Conservation (phyloP, 2,113 vertebrate genomes). For the Opisthocomus hoazin region DNA sequence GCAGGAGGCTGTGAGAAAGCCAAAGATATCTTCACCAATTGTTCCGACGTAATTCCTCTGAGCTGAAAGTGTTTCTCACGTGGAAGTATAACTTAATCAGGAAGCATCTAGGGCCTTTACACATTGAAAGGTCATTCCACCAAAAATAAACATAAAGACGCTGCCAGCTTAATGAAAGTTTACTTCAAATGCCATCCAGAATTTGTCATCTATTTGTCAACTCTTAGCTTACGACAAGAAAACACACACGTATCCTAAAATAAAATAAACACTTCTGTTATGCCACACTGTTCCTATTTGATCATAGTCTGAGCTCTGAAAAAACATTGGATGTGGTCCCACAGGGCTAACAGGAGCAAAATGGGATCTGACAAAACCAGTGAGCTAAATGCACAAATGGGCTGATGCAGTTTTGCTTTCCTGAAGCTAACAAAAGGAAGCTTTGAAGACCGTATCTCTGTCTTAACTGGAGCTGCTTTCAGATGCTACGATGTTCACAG, state of each 20-base stretch:
- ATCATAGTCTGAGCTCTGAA: neutral
- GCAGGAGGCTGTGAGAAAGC: neutral
- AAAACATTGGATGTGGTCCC: neutral
- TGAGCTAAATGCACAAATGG: neutral
- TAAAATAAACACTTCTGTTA: neutral
- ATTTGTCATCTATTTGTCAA: slow-evolving; percentile 56
- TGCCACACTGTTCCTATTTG: neutral
- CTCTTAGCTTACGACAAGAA: neutral
- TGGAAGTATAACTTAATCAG: slow-evolving; percentile 15
- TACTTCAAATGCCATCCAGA: slow-evolving; percentile 45
- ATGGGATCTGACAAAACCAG: neutral
- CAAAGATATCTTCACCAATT: neutral
- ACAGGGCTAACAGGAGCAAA: neutral
- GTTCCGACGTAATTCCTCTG: neutral
- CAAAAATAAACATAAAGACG: slow-evolving; percentile 54
- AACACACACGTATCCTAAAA: neutral
- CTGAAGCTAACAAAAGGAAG: neutral
- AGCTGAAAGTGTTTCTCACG: neutral
- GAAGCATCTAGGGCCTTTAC: slow-evolving; percentile 21
- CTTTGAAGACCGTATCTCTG: neutral
- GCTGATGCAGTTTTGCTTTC: neutral
- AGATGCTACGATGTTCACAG: neutral
- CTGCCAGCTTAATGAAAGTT: slow-evolving; percentile 48
- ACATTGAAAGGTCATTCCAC: slow-evolving; percentile 44
- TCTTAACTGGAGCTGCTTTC: neutral